Conservation (phyloP, 2,113 vertebrate species). For the Bucco capensis region DNA sequence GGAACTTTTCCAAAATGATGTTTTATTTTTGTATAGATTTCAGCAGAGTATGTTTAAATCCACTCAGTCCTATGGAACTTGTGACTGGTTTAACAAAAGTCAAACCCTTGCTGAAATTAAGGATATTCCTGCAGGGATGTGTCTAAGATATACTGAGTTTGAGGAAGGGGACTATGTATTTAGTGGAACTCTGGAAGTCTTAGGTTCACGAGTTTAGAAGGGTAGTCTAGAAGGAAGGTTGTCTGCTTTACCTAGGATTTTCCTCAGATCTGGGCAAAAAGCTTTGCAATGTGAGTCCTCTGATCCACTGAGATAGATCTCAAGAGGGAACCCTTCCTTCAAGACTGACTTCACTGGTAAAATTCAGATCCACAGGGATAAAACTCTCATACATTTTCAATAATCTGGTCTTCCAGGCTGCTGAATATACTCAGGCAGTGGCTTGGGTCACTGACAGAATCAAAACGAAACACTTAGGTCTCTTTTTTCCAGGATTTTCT, state of each 20-base stretch:
- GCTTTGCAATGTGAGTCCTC: neutral
- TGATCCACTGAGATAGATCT: neutral
- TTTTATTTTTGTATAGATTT: neutral
- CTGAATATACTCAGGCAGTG: neutral
- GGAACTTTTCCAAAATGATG: neutral
- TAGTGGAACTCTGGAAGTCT: neutral
- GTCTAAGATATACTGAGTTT: neutral
- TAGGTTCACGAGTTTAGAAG: neutral
- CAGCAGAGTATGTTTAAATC: neutral
- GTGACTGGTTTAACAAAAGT: neutral
- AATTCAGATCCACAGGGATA: neutral
- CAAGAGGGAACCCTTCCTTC: neutral
- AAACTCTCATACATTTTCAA: neutral
- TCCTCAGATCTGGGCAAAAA: neutral
- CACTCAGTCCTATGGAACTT: neutral
- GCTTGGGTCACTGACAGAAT: neutral
- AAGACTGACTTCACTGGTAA: neutral
- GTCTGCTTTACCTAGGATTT: neutral
- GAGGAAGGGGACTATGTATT: neutral
- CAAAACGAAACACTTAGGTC: neutral
- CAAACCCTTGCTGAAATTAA: neutral
- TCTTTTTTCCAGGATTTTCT: neutral
- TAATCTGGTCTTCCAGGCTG: neutral
- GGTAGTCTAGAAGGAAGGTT: neutral
- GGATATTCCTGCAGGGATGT: neutral